phyloP scores from a whole-genome alignment of 2,888 invertebrate species.

The Dolichopus griseipennis region DNA sequence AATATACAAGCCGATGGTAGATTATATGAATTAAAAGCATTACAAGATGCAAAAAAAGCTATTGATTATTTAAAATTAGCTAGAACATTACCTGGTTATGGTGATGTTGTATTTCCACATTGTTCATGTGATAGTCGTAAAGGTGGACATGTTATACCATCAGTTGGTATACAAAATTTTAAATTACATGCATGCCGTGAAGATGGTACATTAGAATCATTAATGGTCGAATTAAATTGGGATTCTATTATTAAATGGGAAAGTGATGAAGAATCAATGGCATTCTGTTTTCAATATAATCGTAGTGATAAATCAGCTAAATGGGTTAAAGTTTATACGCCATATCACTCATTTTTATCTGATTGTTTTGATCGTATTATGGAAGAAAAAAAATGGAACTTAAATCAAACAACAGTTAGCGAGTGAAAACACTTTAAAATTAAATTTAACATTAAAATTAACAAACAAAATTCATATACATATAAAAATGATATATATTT shows the following conservation, averaged over 20 bases:
- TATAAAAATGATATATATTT: neutral
- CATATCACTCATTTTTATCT: slow-evolving; percentile 51
- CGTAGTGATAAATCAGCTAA: slow-evolving; percentile 69
- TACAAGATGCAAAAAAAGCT: slow-evolving; percentile 83
- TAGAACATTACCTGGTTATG: slow-evolving; percentile 83
- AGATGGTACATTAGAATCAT: slow-evolving; percentile 67
- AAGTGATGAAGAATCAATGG: slow-evolving; percentile 85
- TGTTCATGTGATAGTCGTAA: slow-evolving; percentile 85
- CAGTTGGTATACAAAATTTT: slow-evolving; percentile 53
- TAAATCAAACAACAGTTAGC: neutral
- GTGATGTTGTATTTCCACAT: slow-evolving; percentile 89
- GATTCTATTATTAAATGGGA: slow-evolving; percentile 74
- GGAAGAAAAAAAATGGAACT: slow-evolving; percentile 78
- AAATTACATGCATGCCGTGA: slow-evolving; percentile 77
- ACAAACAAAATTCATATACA: too few relatives aligned
- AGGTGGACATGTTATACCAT: slow-evolving; percentile 74
- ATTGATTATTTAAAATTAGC: slow-evolving; percentile 78
- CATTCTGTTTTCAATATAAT: slow-evolving; percentile 80
- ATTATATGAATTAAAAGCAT: slow-evolving; percentile 90
- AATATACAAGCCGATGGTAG: slow-evolving; percentile 83
- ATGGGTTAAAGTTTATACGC: slow-evolving; percentile 79
- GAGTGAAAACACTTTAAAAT: neutral
- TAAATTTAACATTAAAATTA: too few relatives aligned
- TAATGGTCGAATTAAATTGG: slow-evolving; percentile 79
- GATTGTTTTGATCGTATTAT: slow-evolving; percentile 95